Evolutionary conservation across 2,888 invertebrate genomes (phyloP).

Genomic region (Dastarcus helophoroides): DNA sequence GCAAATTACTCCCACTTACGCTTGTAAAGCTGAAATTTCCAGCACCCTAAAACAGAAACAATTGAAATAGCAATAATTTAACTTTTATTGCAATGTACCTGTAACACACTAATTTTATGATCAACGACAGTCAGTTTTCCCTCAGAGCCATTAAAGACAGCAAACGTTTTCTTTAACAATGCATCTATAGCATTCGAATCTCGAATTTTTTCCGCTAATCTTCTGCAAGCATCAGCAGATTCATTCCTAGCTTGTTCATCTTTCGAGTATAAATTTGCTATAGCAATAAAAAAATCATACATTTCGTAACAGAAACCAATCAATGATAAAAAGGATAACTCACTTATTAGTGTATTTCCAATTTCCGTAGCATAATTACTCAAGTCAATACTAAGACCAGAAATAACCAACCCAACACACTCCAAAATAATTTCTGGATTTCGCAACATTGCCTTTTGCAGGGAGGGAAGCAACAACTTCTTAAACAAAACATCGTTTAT

Average conservation of each 20-base stretch:
- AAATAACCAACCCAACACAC: slow-evolving; percentile 64
- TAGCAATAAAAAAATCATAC: slow-evolving; percentile 13
- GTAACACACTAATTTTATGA: slow-evolving; percentile 77
- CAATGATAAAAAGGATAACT: slow-evolving; percentile 18
- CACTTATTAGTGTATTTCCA: slow-evolving; percentile 70
- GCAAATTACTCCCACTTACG: slow-evolving; percentile 47
- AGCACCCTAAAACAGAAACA: slow-evolving; percentile 43
- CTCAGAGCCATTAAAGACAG: slow-evolving; percentile 74
- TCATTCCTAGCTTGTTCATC: slow-evolving; percentile 65
- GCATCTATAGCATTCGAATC: slow-evolving; percentile 53
- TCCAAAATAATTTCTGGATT: slow-evolving; percentile 87
- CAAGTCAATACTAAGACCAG: slow-evolving; percentile 53
- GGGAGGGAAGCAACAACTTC: slow-evolving; percentile 62
- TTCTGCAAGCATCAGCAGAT: slow-evolving; percentile 60
- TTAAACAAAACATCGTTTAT: slow-evolving; percentile 60
- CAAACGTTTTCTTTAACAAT: slow-evolving; percentile 60
- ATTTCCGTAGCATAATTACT: slow-evolving; percentile 68
- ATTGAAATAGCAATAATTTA: neutral
- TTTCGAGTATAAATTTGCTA: slow-evolving; percentile 75
- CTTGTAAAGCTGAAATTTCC: slow-evolving; percentile 63
- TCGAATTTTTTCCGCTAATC: slow-evolving; percentile 61
- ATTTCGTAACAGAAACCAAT: slow-evolving; percentile 1
- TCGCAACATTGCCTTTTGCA: slow-evolving; percentile 84
- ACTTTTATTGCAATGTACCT: too few species aligned
- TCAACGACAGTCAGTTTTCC: slow-evolving; percentile 83